These are phyloP conservation scores for Cheilosia soror DNA, from an alignment of 2,888 invertebrate genomes.

Conservation along the genomic window DNA sequence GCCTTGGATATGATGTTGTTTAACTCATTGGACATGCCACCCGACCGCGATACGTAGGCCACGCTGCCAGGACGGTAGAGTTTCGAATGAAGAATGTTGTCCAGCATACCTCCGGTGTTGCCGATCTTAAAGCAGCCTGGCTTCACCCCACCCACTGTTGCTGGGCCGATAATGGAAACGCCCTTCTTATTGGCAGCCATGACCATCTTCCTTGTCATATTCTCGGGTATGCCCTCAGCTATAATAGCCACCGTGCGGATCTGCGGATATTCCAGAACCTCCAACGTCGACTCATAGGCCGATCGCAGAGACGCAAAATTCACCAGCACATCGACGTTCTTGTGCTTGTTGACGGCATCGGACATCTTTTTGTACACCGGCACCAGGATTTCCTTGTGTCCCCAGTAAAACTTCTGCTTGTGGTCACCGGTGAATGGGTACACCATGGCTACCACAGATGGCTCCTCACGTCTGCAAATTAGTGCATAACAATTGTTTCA, in stretches of 20 bases:
- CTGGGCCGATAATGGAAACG: slow-evolving; percentile 95
- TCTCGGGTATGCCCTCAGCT: slow-evolving; percentile 99
- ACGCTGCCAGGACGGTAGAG: slow-evolving; percentile 98
- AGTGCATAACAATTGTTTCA: slow-evolving; percentile 26
- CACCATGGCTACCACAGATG: slow-evolving; percentile 97
- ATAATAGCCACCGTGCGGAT: slow-evolving; percentile 98
- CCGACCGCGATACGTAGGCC: slow-evolving; percentile 98
- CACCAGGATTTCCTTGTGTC: slow-evolving; percentile 97
- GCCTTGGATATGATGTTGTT: slow-evolving; percentile 99
- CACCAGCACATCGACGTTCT: slow-evolving; percentile 96
- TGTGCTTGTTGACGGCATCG: slow-evolving; percentile 97
- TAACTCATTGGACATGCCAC: slow-evolving; percentile 99
- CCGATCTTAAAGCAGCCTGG: slow-evolving; percentile 99
- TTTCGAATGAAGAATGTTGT: slow-evolving; percentile 98
- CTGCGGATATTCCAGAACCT: slow-evolving; percentile 96
- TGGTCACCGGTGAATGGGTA: slow-evolving; percentile 99
- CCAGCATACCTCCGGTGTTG: slow-evolving; percentile 99
- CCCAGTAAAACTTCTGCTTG: slow-evolving; percentile 99
- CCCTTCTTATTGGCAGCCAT: slow-evolving; percentile 92
- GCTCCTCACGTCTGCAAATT: slow-evolving; percentile 95
- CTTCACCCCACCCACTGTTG: slow-evolving; percentile 98
- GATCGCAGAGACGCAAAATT: slow-evolving; percentile 99
- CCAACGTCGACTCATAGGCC: slow-evolving; percentile 97
- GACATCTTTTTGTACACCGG: slow-evolving; percentile 98
- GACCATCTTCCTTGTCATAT: slow-evolving; percentile 97